Percentiles rank a stretch among this genome's conserved stretches.
Conservation (phyloP, 1,140 invertebrate species). For the Drosophila ogumai region DNA sequence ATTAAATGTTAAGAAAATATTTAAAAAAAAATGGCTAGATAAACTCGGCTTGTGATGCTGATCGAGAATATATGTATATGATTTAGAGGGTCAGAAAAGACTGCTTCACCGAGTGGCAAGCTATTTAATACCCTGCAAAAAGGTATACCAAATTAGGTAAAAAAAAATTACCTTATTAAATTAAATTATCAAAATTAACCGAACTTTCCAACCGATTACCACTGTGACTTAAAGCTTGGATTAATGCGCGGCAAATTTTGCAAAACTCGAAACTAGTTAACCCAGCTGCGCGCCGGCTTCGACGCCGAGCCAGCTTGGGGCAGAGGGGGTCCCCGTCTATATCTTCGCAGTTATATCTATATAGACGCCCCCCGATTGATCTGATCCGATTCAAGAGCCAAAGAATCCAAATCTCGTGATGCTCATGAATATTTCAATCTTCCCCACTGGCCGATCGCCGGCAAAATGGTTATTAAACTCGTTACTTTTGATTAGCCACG, state of each 20-base stretch:
- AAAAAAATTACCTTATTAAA: no score
- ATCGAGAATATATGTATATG: background rate
- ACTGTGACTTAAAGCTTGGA: slow-evolving; percentile 30
- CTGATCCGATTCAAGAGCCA: slow-evolving; percentile 3
- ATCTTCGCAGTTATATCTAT: background rate
- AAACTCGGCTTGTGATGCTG: background rate
- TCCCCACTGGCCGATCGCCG: slow-evolving; percentile 8
- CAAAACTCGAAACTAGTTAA: slow-evolving; percentile 56
- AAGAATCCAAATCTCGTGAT: slow-evolving; percentile 37
- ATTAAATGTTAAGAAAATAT: no score
- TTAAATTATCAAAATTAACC: no score
- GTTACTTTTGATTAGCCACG: slow-evolving; percentile 31
- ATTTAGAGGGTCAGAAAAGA: background rate
- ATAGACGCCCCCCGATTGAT: slow-evolving; percentile 9
- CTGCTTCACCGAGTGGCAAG: background rate
- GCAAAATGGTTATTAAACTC: slow-evolving; percentile 23
- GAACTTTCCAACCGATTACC: slow-evolving; percentile 3
- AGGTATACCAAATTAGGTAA: no score
- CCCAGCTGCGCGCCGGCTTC: slow-evolving; percentile 29
- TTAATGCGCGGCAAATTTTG: slow-evolving; percentile 48
- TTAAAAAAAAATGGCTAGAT: background rate
- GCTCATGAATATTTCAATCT: slow-evolving; percentile 39
- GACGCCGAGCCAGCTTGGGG: background rate
- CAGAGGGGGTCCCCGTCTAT: slow-evolving; percentile 7
- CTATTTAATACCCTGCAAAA: no score